Evolutionary conservation across 2,888 invertebrate genomes (phyloP).

Genomic region (Cosmia trapezina): DNA sequence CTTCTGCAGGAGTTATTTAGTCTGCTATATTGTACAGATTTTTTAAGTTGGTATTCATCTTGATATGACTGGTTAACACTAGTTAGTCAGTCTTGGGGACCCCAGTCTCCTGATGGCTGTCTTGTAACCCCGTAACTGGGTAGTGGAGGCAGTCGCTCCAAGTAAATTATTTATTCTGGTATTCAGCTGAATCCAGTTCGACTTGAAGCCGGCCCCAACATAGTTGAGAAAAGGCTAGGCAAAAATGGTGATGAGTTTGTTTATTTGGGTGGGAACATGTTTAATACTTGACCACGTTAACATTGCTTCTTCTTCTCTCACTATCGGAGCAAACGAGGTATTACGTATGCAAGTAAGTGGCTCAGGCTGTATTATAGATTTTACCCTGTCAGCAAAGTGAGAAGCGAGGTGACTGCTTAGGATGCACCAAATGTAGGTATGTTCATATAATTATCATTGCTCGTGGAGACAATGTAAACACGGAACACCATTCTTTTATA

Average conservation of each 20-base stretch:
- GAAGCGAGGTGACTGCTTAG: not conserved
- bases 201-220: not conserved
- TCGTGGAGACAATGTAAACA: not conserved
- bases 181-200: not conserved
- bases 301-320: not conserved
- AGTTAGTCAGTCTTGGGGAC: too few relatives aligned
- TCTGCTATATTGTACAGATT: not conserved
- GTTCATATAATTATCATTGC: not conserved
- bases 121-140: too few relatives aligned
- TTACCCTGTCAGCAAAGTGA: not conserved
- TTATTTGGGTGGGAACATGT: not conserved
- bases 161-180: not conserved
- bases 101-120: too few relatives aligned
- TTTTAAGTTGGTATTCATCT: not conserved
- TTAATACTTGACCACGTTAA: not conserved
- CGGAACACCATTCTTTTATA: not conserved
- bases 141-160: not conserved
- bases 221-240: not conserved
- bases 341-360: not conserved
- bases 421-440: not conserved
- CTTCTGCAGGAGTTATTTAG: slow-evolving; percentile 21
- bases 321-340: not conserved
- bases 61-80: too few relatives aligned
- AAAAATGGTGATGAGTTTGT: not conserved
- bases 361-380: not conserved